phyloP scores from a whole-genome alignment of 1,140 invertebrate genomes.

The Drosophila mauritiana region DNA sequence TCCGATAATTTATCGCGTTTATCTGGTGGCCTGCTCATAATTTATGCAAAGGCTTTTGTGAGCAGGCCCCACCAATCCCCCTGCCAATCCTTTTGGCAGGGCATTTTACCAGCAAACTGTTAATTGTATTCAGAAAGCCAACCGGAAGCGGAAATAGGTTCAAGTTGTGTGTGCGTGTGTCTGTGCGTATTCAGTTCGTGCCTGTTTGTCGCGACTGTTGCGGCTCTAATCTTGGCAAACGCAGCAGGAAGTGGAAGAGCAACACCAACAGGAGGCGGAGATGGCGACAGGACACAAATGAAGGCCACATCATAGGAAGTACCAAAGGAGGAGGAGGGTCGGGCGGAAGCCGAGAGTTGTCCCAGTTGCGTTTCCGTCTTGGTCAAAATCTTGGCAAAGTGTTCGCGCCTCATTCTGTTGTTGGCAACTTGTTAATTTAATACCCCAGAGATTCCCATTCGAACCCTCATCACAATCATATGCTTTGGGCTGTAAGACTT shows the following conservation, averaged over 20 bases:
- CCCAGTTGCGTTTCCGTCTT: conserved; percentile 56
- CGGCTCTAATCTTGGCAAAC: conserved; percentile 70
- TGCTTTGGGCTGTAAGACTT: background rate
- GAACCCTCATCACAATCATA: conserved; percentile 18
- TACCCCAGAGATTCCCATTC: conserved; percentile 10
- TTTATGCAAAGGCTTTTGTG: conserved; percentile 77
- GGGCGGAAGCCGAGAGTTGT: conserved; percentile 45
- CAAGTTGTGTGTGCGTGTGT: conserved; percentile 52
- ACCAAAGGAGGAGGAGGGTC: background rate
- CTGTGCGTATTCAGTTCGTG: conserved; percentile 7
- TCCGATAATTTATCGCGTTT: conserved; percentile 78
- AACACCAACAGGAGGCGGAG: conserved; percentile 35
- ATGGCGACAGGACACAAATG: conserved; percentile 27
- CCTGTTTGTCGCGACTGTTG: conserved; percentile 56
- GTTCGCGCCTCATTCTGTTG: conserved; percentile 38
- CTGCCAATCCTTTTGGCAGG: conserved; percentile 30
- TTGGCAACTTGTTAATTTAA: conserved; percentile 62
- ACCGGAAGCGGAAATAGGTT: conserved; percentile 78
- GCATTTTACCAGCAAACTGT: conserved; percentile 47
- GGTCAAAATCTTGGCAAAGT: conserved; percentile 56
- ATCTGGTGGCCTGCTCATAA: conserved; percentile 70
- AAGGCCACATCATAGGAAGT: background rate
- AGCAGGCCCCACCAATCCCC: background rate
- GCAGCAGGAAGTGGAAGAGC: conserved; percentile 47
- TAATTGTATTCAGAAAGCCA: conserved; percentile 75